Base-by-base conservation (phyloP, 1,140 invertebrate species). In the Batillaria attramentaria region DNA sequence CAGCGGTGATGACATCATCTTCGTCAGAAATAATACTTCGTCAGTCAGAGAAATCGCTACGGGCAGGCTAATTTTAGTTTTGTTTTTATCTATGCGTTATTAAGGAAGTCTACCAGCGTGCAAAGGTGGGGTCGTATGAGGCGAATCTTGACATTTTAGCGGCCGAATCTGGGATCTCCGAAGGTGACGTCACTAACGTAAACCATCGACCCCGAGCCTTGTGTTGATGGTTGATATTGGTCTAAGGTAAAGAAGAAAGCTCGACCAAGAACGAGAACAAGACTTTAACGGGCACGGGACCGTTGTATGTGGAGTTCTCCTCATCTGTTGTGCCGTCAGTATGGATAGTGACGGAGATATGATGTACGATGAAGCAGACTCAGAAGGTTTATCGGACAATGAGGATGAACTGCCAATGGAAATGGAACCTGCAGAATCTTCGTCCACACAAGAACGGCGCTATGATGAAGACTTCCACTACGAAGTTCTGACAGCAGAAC, bases 321-420 rank as follows among this genome's bases (percentile, higher is more conserved):
- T 46, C 57, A 54, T 70, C 42, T 42, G 46, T n/a, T 66, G 6
- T 81, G 46, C 31, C 37, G 72, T 57, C 65, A 86, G 24, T 43
- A 97, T 97, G 96, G 96, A 97, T 93, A 96, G 95, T 72, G 96
- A 97, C 90, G 96, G 97, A 89, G 96, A 97, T 91, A 95, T 95
- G 87, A 89, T 93, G 33, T 94, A 94, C 90, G 96, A 97, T 89
- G 96, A 97, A 91, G 97, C 95, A 81, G 95, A 95, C 69, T 97
- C 97, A 90, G 97, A 97, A 91, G 96, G 95, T 87, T 95, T 95
- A 83, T 82, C 88, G 57, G 86, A 97, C 89, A 96, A 97, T 92
- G 96, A 97, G 87, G 95, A 95, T 89, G 96, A 96, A 92, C 94
- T 95, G 70, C 89, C 90, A 79, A 97, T 97, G 95, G 96, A 97